These are phyloP conservation scores for Heterotis niloticus DNA, from an alignment of 2,113 vertebrate genomes.

Conservation along the genomic window DNA sequence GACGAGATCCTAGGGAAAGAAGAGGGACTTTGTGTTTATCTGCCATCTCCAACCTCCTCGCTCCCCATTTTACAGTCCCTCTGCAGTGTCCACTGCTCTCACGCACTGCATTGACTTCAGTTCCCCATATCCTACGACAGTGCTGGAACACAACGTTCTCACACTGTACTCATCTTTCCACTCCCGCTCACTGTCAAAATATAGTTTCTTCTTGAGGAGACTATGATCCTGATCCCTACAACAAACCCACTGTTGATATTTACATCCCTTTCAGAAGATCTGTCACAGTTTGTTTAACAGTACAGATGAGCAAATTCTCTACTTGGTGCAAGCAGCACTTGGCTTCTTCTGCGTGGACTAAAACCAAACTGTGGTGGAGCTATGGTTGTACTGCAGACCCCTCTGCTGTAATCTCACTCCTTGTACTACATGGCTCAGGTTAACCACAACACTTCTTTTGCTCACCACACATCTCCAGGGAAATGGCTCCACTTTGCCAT, in stretches of 20 bases:
- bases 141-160: too few relatives aligned
- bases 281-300: background rate
- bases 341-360: background rate
- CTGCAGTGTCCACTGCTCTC: background rate
- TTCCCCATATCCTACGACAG: background rate
- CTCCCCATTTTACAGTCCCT: background rate
- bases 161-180: too few relatives aligned
- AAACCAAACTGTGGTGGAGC: background rate
- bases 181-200: background rate
- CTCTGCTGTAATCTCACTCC: background rate
- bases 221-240: background rate
- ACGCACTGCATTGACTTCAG: background rate
- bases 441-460: background rate
- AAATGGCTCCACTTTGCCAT: background rate
- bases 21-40: constrained; percentile 8
- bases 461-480: background rate
- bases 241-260: background rate
- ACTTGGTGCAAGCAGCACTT: background rate
- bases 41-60: background rate
- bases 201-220: too few relatives aligned
- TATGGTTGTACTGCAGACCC: background rate
- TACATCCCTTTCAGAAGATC: background rate
- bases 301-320: background rate
- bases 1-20: constrained; percentile 59
- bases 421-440: constrained; percentile 10